Base-by-base conservation (phyloP, 92 coral and sea anemone species). In the Montipora capitata region DNA sequence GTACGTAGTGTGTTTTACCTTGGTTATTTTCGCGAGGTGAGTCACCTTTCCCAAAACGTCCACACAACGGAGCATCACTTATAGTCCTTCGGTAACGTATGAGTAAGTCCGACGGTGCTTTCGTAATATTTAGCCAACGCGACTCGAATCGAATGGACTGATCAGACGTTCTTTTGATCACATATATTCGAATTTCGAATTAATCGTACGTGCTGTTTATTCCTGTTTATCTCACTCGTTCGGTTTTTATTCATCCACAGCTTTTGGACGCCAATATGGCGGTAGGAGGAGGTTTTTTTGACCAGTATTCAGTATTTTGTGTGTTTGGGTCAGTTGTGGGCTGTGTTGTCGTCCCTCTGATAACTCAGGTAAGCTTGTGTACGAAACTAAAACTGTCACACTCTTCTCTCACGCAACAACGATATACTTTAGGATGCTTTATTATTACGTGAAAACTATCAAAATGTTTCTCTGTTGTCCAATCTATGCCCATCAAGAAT, bases 301-400 rank as follows among this genome's bases (percentile, higher is more conserved):
- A 97, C 90, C 99, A 97, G 94, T 97, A 97, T 72, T 97, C 99
- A 3, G 99, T 97, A 54, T 97, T 97, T 85, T 97, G 99, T 84
- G 99, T 97, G 59, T 97, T 97, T 89, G 99, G 99, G 49, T 97
- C 99, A 12, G 99, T 97, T 1, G 99, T 97, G 15, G 99, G 99
- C 41, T 97, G 99, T 89, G 99, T 97, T n/a, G 99, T 97, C 7
- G 99, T 97, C 10, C 99, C 99, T 18, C 87, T 97, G 43, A 97
- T 97, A 78, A 97, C 99, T 14, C 99, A 97, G 98, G 99, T 97
- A 93, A 27, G 35, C 35, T 27, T 27, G 35, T 27, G 35, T 79
- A 62, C 54, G 64, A 14, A 17, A 58, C 16, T 4, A 49, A 58
- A 40, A 10, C 27, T 68, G 63, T 17, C 38, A 54, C 64, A 39